These are phyloP conservation scores for Ganaspis sp. DNA, from an alignment of 1,140 invertebrate genomes.

Conservation along the genomic window DNA sequence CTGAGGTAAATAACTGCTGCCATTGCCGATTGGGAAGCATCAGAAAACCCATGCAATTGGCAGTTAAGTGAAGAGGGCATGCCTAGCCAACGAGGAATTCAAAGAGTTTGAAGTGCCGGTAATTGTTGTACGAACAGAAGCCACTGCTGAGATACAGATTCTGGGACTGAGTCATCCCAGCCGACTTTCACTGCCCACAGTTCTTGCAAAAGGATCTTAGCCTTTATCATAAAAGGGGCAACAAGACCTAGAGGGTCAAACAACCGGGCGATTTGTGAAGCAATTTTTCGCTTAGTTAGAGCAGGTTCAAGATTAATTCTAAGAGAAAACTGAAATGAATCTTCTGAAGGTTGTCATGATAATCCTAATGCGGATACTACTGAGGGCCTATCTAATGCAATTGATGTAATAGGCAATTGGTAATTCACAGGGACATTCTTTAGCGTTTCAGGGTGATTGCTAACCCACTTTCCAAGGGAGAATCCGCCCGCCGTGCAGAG, in stretches of 20 bases:
- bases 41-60: neutral
- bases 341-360: neutral
- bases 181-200: conserved; percentile 55
- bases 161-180: conserved; percentile 64
- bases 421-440: too few species aligned
- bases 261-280: neutral
- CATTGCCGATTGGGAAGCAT: conserved; percentile 34
- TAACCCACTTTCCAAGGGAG: neutral
- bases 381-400: neutral
- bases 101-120: too few species aligned
- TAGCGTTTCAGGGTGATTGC: neutral
- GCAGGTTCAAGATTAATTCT: too few species aligned
- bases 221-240: neutral
- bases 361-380: neutral
- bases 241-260: neutral
- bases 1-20: conserved; percentile 39
- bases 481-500: neutral
- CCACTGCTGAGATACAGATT: conserved; percentile 38
- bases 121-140: neutral
- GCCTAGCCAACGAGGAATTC: too few species aligned
- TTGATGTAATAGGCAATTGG: neutral
- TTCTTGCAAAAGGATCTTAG: conserved; percentile 62
- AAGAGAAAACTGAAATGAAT: neutral
- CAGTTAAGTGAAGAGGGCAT: too few species aligned
- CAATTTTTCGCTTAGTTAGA: too few species aligned